phyloP scores from a whole-genome alignment of 1,140 invertebrate species.

The Triops cancriformis region DNA sequence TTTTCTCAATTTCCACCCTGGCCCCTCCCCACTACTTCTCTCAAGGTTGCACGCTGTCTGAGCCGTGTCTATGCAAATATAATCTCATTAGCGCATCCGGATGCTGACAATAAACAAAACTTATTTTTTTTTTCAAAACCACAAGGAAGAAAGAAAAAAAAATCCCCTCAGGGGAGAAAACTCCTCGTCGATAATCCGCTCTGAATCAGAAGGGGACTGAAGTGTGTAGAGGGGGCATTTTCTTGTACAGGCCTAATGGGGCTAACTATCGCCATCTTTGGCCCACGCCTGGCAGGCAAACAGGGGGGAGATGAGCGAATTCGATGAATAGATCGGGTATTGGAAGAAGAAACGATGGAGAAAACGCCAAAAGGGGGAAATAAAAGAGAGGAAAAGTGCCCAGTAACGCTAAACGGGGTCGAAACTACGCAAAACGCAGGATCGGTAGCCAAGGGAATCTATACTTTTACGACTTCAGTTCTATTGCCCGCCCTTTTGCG shows the following conservation, averaged over 20 bases:
- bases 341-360: background rate
- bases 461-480: too few species aligned
- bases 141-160: background rate
- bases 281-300: too few species aligned
- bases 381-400: background rate
- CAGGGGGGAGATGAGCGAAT: background rate
- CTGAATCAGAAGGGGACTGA: too few species aligned
- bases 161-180: too few species aligned
- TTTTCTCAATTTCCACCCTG: background rate
- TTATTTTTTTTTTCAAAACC: background rate
- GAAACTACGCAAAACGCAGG: too few species aligned
- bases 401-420: background rate
- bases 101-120: background rate
- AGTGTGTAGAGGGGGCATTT: too few species aligned
- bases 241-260: too few species aligned
- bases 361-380: background rate
- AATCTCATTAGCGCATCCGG: constrained; percentile 9
- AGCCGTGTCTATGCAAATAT: background rate
- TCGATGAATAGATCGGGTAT: background rate
- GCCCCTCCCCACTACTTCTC: background rate
- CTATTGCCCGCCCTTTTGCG: too few species aligned
- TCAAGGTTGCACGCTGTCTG: background rate
- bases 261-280: too few species aligned
- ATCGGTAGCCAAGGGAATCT: too few species aligned
- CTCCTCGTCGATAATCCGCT: too few species aligned